Evolutionary conservation across 2,797 vertebrate species (phyloP).

Genomic region (Cyprinella venusta): DNA sequence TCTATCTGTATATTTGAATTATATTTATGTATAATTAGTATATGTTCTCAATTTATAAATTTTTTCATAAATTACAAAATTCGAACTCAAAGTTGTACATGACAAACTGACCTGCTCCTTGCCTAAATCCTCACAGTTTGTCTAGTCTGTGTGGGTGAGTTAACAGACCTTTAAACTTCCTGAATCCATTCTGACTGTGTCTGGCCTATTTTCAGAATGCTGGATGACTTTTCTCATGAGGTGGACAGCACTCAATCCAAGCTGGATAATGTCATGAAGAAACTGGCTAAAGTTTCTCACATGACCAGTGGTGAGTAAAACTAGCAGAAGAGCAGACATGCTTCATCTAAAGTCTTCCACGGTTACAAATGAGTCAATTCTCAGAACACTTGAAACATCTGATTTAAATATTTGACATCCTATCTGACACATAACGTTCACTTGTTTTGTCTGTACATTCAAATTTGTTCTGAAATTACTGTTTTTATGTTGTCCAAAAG

Average conservation of each 20-base stretch:
- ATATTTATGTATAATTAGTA: no score
- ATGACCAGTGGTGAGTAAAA: conserved; percentile 93
- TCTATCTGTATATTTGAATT: no score
- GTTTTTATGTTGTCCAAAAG: neutral
- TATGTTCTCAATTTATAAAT: no score
- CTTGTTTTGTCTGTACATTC: neutral
- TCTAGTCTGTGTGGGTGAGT: neutral
- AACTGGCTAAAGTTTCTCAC: conserved; percentile 97
- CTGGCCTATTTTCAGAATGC: conserved; percentile 81
- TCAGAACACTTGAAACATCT: neutral
- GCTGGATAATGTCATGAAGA: conserved; percentile 98
- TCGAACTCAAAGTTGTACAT: neutral
- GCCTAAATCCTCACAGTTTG: neutral
- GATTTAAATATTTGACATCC: neutral
- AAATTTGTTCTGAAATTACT: neutral
- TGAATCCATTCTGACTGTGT: neutral
- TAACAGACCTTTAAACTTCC: neutral
- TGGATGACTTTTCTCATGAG: conserved; percentile 95
- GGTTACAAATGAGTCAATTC: neutral
- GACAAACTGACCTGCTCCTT: neutral
- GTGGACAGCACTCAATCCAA: conserved; percentile 93
- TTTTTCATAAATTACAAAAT: neutral
- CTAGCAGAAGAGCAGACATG: neutral
- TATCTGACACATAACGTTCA: neutral
- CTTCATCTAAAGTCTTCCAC: neutral